Conservation (phyloP, 2,797 vertebrate species). For the Onychomys arenicola region DNA sequence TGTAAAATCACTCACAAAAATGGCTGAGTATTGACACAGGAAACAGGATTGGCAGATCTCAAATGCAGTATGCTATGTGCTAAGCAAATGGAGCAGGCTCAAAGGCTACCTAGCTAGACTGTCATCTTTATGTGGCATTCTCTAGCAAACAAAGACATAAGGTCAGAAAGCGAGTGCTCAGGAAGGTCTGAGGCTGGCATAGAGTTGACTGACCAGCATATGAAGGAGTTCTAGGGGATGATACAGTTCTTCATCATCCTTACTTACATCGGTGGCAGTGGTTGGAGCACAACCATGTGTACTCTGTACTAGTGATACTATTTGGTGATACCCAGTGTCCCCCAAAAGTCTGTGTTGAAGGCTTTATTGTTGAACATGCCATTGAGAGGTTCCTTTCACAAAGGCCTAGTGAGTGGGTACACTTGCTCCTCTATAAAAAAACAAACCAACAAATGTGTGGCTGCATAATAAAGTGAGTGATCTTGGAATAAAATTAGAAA, state of each 20-base stretch:
- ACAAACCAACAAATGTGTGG: background rate
- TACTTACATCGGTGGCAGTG: background rate
- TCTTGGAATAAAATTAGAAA: background rate
- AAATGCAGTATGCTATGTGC: background rate
- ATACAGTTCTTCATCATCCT: background rate
- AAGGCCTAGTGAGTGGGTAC: too few species aligned
- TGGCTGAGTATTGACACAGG: background rate
- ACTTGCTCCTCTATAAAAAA: background rate
- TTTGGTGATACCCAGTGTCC: too few species aligned
- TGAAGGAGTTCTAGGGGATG: background rate
- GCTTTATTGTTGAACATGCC: background rate
- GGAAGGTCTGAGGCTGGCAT: background rate
- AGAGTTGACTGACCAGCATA: background rate
- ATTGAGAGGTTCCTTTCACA: background rate
- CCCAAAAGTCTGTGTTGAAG: background rate
- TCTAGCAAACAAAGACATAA: background rate
- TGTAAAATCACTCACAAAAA: background rate
- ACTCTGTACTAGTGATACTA: background rate
- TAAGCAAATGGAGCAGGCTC: background rate
- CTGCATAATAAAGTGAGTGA: background rate
- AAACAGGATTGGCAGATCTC: background rate
- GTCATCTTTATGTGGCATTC: background rate
- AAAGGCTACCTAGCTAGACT: background rate
- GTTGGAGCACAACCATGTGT: background rate
- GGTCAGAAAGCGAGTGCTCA: background rate